Percentiles rank a stretch among this genome's conserved stretches.
Evolutionary conservation across 2,113 vertebrate species (phyloP).

Genomic region (Calyptomena viridis): DNA sequence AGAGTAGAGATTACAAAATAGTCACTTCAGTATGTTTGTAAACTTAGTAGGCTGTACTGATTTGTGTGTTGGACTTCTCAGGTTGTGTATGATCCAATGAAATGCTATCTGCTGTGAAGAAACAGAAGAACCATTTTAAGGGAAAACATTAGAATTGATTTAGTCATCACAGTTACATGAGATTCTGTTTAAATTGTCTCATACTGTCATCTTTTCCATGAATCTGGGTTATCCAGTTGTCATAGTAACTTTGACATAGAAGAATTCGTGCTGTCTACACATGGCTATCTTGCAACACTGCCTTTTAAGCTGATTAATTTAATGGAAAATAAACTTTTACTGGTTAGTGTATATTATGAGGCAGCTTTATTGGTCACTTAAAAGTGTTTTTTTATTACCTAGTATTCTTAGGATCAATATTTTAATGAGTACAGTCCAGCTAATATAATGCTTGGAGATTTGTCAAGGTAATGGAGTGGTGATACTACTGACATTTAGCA

Average conservation of each 20-base stretch:
- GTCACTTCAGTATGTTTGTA: neutral
- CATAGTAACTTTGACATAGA: constrained; percentile 41
- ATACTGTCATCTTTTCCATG: neutral
- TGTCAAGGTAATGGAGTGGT: neutral
- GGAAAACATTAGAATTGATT: neutral
- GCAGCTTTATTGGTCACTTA: neutral
- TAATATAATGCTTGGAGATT: neutral
- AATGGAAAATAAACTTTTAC: neutral
- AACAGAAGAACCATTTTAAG: neutral
- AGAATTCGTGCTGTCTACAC: constrained; percentile 31
- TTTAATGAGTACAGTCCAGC: neutral
- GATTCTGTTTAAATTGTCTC: constrained; percentile 40
- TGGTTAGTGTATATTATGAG: neutral
- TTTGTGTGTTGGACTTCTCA: neutral
- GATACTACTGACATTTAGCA: neutral
- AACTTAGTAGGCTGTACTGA: neutral
- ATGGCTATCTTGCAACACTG: constrained; percentile 43
- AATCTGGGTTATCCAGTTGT: constrained; percentile 36
- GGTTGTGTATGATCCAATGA: neutral
- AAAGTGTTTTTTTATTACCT: neutral
- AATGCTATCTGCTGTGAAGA: neutral
- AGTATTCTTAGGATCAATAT: neutral
- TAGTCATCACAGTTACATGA: neutral
- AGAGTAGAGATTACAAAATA: neutral
- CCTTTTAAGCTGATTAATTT: constrained; percentile 65